phyloP scores from a whole-genome alignment of 2,888 invertebrate genomes.

The Serripes groenlandicus region DNA sequence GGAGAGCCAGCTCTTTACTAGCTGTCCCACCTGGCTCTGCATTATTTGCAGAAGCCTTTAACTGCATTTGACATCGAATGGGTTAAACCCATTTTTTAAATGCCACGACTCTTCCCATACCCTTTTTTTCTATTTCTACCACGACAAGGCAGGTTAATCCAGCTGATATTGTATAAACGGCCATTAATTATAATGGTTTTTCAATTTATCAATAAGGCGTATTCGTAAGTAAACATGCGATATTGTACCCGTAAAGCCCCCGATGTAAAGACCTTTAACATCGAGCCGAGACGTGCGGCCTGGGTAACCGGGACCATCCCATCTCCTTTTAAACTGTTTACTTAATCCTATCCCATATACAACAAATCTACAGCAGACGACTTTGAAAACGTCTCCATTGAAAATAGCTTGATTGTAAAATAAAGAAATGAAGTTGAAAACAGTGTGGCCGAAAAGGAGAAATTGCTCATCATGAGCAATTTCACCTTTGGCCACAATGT shows the following conservation, averaged over 20 bases:
- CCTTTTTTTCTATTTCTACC: neutral
- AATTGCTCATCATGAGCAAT: too few relatives aligned
- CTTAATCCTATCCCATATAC: too few relatives aligned
- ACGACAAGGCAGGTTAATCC: constrained; percentile 7
- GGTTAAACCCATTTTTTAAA: neutral
- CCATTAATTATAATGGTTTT: constrained; percentile 18
- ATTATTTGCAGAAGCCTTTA: neutral
- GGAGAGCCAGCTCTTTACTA: too few relatives aligned
- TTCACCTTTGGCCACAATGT: too few relatives aligned
- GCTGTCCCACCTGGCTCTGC: too few relatives aligned
- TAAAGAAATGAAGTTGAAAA: too few relatives aligned
- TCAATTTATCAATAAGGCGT: constrained; percentile 22
- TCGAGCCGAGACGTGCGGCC: neutral
- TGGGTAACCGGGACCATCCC: too few relatives aligned
- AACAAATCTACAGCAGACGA: too few relatives aligned
- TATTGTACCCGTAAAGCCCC: constrained; percentile 15
- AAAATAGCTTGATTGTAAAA: too few relatives aligned
- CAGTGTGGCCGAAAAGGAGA: too few relatives aligned
- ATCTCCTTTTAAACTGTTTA: too few relatives aligned
- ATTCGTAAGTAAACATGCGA: constrained; percentile 9
- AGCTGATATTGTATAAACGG: neutral
- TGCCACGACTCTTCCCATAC: neutral
- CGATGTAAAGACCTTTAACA: constrained; percentile 18
- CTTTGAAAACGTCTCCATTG: too few relatives aligned
- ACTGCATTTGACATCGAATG: neutral